Base-by-base conservation (phyloP, 64 coral and sea anemone species). In the Acropora yongei region DNA sequence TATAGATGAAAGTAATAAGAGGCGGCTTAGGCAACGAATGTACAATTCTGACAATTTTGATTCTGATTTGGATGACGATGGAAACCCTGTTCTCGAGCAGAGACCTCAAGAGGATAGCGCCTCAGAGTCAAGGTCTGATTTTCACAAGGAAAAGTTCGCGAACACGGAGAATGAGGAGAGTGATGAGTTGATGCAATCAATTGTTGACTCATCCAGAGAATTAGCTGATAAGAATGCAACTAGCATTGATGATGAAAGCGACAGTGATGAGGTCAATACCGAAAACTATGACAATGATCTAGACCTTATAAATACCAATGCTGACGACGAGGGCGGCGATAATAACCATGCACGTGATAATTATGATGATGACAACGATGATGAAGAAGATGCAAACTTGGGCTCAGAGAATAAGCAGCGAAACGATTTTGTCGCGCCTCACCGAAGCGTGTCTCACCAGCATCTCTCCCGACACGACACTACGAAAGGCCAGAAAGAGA, bases 361-460 rank as follows among this genome's bases (percentile, higher is more conserved):
- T 1, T 5, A 55, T 7, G 10, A 55, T 55, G 51, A 55, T 55
- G 51, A 30, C 30, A 30, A 30, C 30, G 40, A 49, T 7, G 61
- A 84, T 69, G 8, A 48, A 12, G 7, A 47, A 47, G 5, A 49
- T 49, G 0, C 49, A 44, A 13, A 45, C 13, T 17, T n/a, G 14
- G 44, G n/a, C 41, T 44, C 47, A 65, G 82, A 85, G 1, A 49
- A 44, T n/a, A 65, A 85, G 82, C 63, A 42, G 14, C 44, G 17
- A 85, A 30, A 69, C 39, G 80, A 84, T 44, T 42, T 44, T 17
- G 58, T 68, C 58, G 58, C 66, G 30, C 82, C 82, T 85, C 82
- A 65, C 44, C 8, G 20, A 18, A 47, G 44, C 44, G 63, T 47
- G 48, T 19, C 65, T 85, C 65, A 17, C 2, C 17, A 71, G 0